Conservation (phyloP, 2,113 vertebrate genomes). For the Rynchops niger region DNA sequence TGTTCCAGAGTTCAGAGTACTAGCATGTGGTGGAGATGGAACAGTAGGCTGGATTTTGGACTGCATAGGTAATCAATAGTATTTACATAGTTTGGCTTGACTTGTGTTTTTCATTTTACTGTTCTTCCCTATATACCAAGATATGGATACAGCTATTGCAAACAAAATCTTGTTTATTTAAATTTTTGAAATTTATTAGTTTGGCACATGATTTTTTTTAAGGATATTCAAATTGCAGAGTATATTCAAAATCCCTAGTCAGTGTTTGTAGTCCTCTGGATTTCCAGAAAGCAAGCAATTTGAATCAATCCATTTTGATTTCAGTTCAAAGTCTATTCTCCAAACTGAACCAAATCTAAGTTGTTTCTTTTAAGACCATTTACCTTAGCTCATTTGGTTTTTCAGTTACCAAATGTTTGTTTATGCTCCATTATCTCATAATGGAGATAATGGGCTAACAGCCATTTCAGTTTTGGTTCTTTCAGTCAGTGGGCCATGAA, state of each 20-base stretch:
- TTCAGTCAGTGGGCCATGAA: not conserved
- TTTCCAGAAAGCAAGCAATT: not conserved
- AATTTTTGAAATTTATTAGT: not conserved
- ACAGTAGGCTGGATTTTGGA: slow-evolving; percentile 97
- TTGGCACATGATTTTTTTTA: not conserved
- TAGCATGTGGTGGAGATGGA: slow-evolving; percentile 94
- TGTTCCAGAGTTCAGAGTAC: slow-evolving; percentile 88
- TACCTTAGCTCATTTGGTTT: not conserved
- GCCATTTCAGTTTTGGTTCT: not conserved
- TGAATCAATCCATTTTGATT: not conserved
- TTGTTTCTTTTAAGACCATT: not conserved
- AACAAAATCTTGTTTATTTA: not conserved
- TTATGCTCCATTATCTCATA: not conserved
- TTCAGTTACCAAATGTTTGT: not conserved
- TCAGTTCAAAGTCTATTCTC: not conserved
- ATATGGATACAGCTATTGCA: not conserved
- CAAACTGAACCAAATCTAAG: not conserved
- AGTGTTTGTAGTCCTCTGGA: not conserved
- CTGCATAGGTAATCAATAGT: slow-evolving; percentile 86
- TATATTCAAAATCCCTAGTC: not conserved
- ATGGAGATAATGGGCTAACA: not conserved
- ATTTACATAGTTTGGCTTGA: not conserved
- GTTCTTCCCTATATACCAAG: not conserved
- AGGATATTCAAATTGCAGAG: not conserved
- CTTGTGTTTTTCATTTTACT: not conserved